Evolutionary conservation across 2,113 vertebrate species (phyloP).

Genomic region (Corythaeola cristata): DNA sequence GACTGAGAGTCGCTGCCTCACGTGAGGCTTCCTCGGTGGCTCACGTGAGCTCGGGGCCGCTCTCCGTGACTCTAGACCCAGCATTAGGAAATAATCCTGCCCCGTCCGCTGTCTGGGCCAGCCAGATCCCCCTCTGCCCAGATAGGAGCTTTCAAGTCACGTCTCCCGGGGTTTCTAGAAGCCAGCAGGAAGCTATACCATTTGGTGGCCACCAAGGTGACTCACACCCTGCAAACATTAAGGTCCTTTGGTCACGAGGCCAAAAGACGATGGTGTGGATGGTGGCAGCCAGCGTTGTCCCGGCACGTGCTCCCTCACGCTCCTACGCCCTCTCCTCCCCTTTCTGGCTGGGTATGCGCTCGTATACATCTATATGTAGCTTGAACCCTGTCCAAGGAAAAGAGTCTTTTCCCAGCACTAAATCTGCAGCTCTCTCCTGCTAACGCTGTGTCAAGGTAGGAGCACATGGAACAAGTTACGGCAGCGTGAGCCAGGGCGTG

Average conservation of each 20-base stretch:
- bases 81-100: not conserved
- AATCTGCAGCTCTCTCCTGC: not conserved
- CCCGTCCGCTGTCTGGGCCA: accelerated
- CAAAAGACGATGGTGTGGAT: accelerated
- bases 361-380: not conserved
- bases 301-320: accelerated
- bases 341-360: not conserved
- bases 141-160: not conserved
- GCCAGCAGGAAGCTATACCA: not conserved
- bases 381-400: not conserved
- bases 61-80: not conserved
- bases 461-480: not conserved
- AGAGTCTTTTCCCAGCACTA: not conserved
- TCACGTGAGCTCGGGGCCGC: not conserved
- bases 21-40: no score
- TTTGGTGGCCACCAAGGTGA: not conserved
- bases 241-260: not conserved
- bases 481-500: accelerated
- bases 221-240: not conserved
- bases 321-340: not conserved
- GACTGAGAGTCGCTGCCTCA: no score
- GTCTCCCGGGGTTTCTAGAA: not conserved
- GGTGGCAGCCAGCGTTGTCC: not conserved
- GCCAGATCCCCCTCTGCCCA: not conserved
- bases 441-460: not conserved